These are phyloP conservation scores for Itoplectis maculator DNA, from an alignment of 2,888 invertebrate genomes.

Conservation along the genomic window DNA sequence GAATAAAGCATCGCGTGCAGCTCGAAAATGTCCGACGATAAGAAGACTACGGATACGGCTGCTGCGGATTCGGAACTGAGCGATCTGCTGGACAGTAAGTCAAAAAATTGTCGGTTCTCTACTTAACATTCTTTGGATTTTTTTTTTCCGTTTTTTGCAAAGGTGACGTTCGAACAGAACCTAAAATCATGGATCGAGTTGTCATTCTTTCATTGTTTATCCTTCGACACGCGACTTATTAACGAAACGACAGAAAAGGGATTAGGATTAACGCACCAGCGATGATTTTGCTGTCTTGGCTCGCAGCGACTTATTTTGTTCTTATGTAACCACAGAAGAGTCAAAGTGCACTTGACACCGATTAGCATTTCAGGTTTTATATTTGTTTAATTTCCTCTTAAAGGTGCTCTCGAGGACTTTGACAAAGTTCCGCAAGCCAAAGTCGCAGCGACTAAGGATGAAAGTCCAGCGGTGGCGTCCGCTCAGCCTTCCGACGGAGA, in stretches of 20 bases:
- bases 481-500: no score
- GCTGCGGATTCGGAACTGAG: constrained; percentile 89
- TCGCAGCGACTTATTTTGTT: not conserved
- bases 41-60: constrained; percentile 76
- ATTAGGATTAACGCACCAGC: not conserved
- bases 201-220: constrained; percentile 18
- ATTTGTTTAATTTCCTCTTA: constrained; percentile 39
- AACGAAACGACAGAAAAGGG: not conserved
- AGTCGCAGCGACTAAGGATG: constrained; percentile 65
- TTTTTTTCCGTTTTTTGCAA: not conserved
- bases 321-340: constrained; percentile 33
- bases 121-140: no score
- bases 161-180: constrained; percentile 18
- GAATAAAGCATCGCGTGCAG: constrained; percentile 7
- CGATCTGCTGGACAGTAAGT: constrained; percentile 91
- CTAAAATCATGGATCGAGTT: constrained; percentile 24
- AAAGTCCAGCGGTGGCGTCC: constrained; percentile 59
- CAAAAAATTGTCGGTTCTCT: constrained; percentile 9
- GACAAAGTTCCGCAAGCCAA: constrained; percentile 82
- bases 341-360: constrained; percentile 25
- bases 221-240: not conserved
- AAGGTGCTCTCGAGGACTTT: constrained; percentile 89
- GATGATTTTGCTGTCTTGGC: not conserved
- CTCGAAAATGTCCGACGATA: constrained; percentile 79
- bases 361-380: constrained; percentile 15